phyloP scores from a whole-genome alignment of 2,113 vertebrate species.

The Elgaria multicarinata region DNA sequence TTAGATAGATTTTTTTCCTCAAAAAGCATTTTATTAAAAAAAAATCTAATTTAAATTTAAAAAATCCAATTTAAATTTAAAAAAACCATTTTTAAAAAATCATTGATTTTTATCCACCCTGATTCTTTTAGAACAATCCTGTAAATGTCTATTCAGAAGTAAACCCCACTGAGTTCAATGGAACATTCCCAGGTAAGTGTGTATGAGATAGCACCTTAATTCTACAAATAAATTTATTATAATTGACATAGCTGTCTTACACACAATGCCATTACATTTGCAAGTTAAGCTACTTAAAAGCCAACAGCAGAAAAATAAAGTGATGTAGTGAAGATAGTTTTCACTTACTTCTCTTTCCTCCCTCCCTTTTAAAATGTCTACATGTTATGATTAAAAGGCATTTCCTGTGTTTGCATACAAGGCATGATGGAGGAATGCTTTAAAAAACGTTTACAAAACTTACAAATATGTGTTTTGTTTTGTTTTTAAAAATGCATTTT shows the following conservation, averaged over 20 bases:
- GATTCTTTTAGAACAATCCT: neutral
- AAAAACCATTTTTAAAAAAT: too few relatives aligned
- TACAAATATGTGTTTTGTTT: neutral
- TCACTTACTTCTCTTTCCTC: neutral
- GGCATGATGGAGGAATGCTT: neutral
- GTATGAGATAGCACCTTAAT: too few relatives aligned
- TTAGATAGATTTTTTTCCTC: too few relatives aligned
- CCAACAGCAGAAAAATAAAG: too few relatives aligned
- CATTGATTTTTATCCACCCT: too few relatives aligned
- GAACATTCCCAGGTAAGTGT: neutral
- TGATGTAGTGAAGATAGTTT: neutral
- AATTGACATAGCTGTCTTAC: neutral
- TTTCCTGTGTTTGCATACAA: slow-evolving; percentile 8
- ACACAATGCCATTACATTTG: neutral
- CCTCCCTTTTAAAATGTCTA: neutral
- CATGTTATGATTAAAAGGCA: slow-evolving; percentile 10
- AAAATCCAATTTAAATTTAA: too few relatives aligned
- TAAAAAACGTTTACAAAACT: neutral
- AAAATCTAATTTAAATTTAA: too few relatives aligned
- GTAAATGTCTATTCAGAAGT: neutral
- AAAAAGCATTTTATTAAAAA: too few relatives aligned
- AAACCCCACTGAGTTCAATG: neutral
- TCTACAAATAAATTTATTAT: too few relatives aligned
- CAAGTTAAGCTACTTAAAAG: neutral
- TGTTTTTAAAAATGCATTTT: neutral